These are phyloP conservation scores for Pammene aurita DNA, from an alignment of 2,888 invertebrate genomes.

Conservation along the genomic window DNA sequence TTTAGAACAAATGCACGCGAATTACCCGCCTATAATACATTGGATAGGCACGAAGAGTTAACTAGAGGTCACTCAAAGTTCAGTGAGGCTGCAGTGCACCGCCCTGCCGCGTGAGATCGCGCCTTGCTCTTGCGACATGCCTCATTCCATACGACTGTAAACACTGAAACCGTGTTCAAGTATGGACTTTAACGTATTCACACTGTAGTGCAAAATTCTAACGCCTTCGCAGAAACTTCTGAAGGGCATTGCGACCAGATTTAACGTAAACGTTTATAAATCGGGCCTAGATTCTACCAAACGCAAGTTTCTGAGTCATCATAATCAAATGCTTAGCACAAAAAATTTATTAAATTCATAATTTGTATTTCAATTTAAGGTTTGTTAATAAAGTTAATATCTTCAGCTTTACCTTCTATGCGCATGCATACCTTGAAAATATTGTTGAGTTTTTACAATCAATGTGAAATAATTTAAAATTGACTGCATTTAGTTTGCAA, in stretches of 20 bases:
- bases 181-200: constrained; percentile 21
- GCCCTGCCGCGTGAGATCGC: constrained; percentile 49
- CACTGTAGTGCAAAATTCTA: constrained; percentile 20
- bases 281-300: not conserved
- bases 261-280: constrained; percentile 10
- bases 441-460: no score
- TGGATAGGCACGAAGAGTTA: constrained; percentile 43
- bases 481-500: no score
- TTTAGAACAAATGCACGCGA: constrained; percentile 27
- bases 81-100: constrained; percentile 55
- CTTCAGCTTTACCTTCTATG: no score
- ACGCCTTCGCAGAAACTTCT: not conserved
- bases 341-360: no score
- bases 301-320: not conserved
- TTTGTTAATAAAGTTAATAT: no score
- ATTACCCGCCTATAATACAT: constrained; percentile 31
- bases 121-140: constrained; percentile 54
- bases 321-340: no score
- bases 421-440: no score
- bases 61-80: constrained; percentile 65
- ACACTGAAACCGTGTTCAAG: constrained; percentile 29
- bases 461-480: no score
- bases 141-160: constrained; percentile 33
- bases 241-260: constrained; percentile 23
- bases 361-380: no score